Evolutionary conservation across 2,113 vertebrate genomes (phyloP), one percentile per base, ranked within the genome.

Genomic region (Turdus rufiventris): DNA sequence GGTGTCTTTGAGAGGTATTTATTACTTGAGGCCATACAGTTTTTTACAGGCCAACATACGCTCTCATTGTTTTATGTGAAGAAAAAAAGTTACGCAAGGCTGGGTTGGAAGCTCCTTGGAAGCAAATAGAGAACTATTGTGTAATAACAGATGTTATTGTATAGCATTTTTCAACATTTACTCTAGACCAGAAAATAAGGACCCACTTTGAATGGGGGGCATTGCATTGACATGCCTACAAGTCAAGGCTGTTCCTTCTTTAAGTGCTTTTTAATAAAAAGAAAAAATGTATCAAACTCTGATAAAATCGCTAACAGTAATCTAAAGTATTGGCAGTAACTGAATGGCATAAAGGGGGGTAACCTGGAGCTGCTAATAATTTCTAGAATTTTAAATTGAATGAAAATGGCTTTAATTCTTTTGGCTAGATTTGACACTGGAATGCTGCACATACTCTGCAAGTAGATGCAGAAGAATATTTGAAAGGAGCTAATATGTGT

Each of bases 1-100:
- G 95, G 94, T 97, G 95, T 98, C 97, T 98, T 94, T 93, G 88
- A 95, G 95, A 97, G 96, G 97, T 97, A 96, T 98, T 95, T 95
- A 97, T 89, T 91, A 97, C 98, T 96, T 54, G 70, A 97, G 98
- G 98, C 95, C 95, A 98, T 97, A 91, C 94, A 97, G 73, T 89
- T 88, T 95, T 94, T 97, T 94, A 96, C 65, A 94, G 96, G 97
- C 96, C 85, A 97, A 94, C 90, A 93, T 96, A 97, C 77, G 28
- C 94, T 97, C 57, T 96, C 97, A 97, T 97, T 98, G 98, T 98
- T 98, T 98, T 94, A 80, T 94, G 65, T 92, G 93, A 94, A 97
- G 91, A 96, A 92, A 91, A 95, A 91, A 95, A 28, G 81, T 94
- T 96, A 56, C 5, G 50, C 91, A 91, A 93, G 31, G 3, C 70